Percentiles rank a stretch among this genome's conserved stretches.
These are phyloP conservation scores for Onychomys leucogaster DNA, from an alignment of 2,797 vertebrate species.

Conservation along the genomic window DNA sequence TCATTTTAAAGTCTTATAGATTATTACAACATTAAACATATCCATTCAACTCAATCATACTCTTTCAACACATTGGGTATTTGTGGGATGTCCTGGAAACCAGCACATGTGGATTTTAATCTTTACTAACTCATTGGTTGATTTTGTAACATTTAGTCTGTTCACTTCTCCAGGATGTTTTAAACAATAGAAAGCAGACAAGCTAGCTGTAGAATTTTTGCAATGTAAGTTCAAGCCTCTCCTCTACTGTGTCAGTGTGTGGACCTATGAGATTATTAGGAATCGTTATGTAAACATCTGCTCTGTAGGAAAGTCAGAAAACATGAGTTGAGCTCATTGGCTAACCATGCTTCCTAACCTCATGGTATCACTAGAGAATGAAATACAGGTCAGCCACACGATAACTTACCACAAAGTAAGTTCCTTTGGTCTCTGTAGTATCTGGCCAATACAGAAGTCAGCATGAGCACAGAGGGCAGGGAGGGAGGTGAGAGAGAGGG, in stretches of 20 bases:
- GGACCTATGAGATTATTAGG: neutral
- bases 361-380: neutral
- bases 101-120: neutral
- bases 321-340: neutral
- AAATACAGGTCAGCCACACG: neutral
- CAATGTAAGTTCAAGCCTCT: neutral
- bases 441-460: neutral
- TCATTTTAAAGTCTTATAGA: slow-evolving; percentile 34
- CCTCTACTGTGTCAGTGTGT: neutral
- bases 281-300: neutral
- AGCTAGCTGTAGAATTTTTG: slow-evolving; percentile 2
- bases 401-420: neutral
- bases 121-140: neutral
- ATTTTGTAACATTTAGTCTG: neutral
- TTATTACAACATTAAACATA: slow-evolving; percentile 6
- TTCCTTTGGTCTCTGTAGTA: slow-evolving; percentile 32
- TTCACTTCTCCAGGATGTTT: neutral
- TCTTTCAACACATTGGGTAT: neutral
- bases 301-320: neutral
- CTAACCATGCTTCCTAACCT: neutral
- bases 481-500: neutral
- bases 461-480: neutral
- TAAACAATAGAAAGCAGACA: neutral
- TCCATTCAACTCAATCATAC: neutral
- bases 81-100: slow-evolving; percentile 17